phyloP scores from a whole-genome alignment of 2,113 vertebrate genomes.

The Eidolon helvum region DNA sequence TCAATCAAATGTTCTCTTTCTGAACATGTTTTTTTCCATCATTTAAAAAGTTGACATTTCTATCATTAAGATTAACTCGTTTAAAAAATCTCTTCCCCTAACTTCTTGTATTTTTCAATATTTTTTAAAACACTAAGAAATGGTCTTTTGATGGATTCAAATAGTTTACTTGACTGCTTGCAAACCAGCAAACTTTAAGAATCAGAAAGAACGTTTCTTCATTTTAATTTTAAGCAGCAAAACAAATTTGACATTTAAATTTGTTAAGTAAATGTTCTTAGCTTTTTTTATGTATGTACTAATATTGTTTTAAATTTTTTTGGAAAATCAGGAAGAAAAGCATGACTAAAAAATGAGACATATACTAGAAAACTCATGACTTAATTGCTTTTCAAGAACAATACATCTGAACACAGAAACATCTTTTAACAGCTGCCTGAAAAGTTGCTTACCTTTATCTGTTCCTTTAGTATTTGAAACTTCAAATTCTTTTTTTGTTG shows the following conservation, averaged over 20 bases:
- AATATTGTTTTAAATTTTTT: background rate
- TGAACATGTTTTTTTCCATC: conserved; percentile 26
- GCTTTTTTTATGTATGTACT: background rate
- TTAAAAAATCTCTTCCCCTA: background rate
- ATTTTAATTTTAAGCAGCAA: background rate
- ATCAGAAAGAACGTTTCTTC: background rate
- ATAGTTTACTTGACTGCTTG: conserved; percentile 27
- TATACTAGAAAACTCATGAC: background rate
- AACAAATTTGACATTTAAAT: background rate
- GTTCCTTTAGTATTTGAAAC: background rate
- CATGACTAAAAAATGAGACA: background rate
- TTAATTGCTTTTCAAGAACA: background rate
- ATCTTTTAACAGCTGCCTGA: background rate
- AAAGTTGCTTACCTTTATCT: background rate
- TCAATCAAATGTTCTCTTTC: conserved; percentile 32
- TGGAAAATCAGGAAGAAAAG: background rate
- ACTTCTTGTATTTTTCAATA: background rate
- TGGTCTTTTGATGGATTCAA: background rate
- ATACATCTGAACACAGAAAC: background rate
- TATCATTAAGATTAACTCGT: background rate
- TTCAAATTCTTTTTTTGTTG: background rate
- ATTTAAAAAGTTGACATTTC: conserved; percentile 26
- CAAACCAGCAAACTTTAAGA: background rate
- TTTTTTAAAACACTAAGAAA: background rate
- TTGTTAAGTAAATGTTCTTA: background rate